Evolutionary conservation across 2,797 vertebrate genomes (phyloP).

Genomic region (Rallus crepitans): DNA sequence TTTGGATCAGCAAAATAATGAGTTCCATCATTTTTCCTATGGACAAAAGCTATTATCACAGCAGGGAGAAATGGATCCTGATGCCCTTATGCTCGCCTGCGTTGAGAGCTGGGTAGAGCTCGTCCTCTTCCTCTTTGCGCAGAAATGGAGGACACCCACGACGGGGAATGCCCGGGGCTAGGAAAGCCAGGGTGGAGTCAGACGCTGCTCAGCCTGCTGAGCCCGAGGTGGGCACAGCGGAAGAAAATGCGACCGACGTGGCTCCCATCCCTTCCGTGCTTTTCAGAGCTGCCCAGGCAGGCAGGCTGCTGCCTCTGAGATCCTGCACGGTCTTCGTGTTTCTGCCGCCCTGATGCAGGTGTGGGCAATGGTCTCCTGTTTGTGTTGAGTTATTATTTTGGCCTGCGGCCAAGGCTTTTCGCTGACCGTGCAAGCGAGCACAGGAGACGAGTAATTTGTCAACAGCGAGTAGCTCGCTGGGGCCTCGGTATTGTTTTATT

Average conservation of each 20-base stretch:
- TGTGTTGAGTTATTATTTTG: not conserved
- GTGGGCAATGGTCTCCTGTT: not conserved
- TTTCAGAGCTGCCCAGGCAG: not conserved
- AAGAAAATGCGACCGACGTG: accelerated
- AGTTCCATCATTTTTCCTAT: not conserved
- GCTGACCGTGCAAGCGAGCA: not conserved
- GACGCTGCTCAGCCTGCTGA: not conserved
- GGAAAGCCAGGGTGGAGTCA: not conserved
- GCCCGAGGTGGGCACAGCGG: accelerated
- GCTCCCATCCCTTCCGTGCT: not conserved
- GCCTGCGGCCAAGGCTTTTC: not conserved
- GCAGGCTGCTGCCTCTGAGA: not conserved
- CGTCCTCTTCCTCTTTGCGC: not conserved
- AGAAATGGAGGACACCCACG: not conserved
- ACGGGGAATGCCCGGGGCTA: not conserved
- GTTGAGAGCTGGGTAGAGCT: not conserved
- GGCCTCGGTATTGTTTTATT: not conserved
- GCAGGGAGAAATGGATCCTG: not conserved
- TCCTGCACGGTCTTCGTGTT: accelerated
- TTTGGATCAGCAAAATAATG: not conserved
- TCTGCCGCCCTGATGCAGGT: accelerated
- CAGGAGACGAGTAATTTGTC: not conserved
- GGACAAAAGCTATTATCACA: not conserved
- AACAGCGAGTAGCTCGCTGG: not conserved
- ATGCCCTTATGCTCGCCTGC: not conserved